Conservation (phyloP, 2,113 vertebrate species). For the Tichodroma muraria region DNA sequence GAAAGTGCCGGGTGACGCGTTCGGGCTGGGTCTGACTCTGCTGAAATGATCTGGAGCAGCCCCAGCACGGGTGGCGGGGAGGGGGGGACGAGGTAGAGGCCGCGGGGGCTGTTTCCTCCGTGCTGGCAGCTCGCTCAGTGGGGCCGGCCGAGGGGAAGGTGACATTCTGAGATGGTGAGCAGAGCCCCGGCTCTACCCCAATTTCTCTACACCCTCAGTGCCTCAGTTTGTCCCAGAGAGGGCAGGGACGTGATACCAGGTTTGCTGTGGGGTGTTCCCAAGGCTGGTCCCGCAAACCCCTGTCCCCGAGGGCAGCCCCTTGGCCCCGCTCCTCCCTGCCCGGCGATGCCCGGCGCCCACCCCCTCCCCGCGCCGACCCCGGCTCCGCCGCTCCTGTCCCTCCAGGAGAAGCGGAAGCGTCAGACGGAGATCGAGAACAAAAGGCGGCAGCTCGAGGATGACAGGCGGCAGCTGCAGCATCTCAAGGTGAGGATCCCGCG, state of each 20-base stretch:
- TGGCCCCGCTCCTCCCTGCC: fast-evolving
- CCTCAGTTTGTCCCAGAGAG: not conserved
- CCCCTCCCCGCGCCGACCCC: not conserved
- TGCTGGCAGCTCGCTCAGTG: not conserved
- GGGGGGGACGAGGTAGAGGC: not conserved
- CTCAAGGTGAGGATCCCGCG: conserved; percentile 76
- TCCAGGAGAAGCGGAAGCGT: conserved; percentile 86
- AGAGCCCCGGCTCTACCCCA: not conserved
- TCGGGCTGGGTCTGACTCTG: not conserved
- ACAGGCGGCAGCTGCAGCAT: conserved; percentile 84
- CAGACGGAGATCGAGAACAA: conserved; percentile 87
- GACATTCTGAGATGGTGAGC: not conserved
- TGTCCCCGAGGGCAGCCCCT: not conserved
- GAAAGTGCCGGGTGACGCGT: not conserved
- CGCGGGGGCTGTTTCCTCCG: not conserved
- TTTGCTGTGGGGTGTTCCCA: not conserved
- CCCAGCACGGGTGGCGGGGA: not conserved
- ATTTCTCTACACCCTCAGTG: not conserved
- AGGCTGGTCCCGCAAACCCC: not conserved
- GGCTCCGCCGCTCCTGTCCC: not conserved
- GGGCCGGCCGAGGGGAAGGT: not conserved
- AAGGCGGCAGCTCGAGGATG: conserved; percentile 85
- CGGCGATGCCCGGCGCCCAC: fast-evolving
- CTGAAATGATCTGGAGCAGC: not conserved
- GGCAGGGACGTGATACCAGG: fast-evolving